Conservation (phyloP, 2,888 invertebrate species). For the Chloroclystis v-ata region DNA sequence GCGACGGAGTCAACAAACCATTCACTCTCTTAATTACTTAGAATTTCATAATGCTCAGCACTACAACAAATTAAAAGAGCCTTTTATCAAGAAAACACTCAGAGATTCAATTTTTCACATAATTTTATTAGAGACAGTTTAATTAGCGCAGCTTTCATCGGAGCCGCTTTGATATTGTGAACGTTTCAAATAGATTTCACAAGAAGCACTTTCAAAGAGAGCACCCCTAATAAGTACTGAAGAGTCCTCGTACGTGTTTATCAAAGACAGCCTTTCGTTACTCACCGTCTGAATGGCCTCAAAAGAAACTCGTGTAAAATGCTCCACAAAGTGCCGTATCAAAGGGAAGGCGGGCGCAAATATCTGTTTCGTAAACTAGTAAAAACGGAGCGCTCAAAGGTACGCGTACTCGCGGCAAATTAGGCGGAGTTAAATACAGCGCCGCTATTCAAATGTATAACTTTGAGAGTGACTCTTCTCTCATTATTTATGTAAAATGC, state of each 20-base stretch:
- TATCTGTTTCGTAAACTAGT: constrained; percentile 79
- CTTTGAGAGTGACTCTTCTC: constrained; percentile 69
- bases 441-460: constrained; percentile 68
- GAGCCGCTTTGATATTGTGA: constrained; percentile 73
- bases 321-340: constrained; percentile 78
- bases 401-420: constrained; percentile 76
- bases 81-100: constrained; percentile 55
- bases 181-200: constrained; percentile 77
- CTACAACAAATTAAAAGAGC: constrained; percentile 37
- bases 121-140: constrained; percentile 77
- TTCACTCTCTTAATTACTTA: constrained; percentile 15
- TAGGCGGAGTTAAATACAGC: constrained; percentile 77
- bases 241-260: constrained; percentile 79
- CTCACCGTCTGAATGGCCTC: constrained; percentile 79
- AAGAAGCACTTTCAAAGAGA: constrained; percentile 77
- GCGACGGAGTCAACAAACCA: constrained; percentile 13
- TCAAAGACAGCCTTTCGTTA: constrained; percentile 79
- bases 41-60: constrained; percentile 14
- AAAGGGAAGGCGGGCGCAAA: constrained; percentile 78
- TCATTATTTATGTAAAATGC: constrained; percentile 74
- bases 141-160: constrained; percentile 76
- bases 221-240: constrained; percentile 79
- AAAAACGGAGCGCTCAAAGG: constrained; percentile 77
- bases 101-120: constrained; percentile 70
- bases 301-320: constrained; percentile 79